Evolutionary conservation across 2,888 invertebrate genomes (phyloP), one percentile per base, ranked within the genome.

Genomic region (Polyommatus iphigenia): DNA sequence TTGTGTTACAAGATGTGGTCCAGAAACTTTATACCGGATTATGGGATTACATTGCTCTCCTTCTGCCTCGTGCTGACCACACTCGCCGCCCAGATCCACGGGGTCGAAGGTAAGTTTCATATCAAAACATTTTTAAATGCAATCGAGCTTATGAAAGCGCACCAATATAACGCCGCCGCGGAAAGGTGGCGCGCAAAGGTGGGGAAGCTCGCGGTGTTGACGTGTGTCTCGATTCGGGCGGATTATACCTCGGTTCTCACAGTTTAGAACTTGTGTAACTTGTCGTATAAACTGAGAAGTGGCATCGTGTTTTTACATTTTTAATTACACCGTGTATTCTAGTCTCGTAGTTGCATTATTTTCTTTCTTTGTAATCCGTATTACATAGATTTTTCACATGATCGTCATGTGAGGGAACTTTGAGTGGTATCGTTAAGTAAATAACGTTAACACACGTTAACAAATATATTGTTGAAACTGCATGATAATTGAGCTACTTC

Each of bases 1-100:
- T 95, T 93, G 93, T 95, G 94, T 87, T 90, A 87, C 92, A 95
- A 95, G 95, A 96, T 95, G 95, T 95, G 95, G 95, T 95, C 95
- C 94, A 95, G 95, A 93, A 95, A 95, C 95, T 94, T 94, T 94
- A 94, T 91, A 94, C 95, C 95, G 95, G 95, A 95, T 95, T 95
- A 95, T 95, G 95, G 95, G 95, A 95, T 95, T 95, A 94, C 91
- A 91, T 92, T 94, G 91, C 90, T 94, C 88, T 89, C 89, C 84
- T 84, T 93, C 85, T 88, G 90, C 83, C 87, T 95, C 82, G 82
- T 91, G 89, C 86, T 94, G 89, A 88, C 92, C 85, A 87, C 91
- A 85, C 85, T 93, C 88, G 87, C 91, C 79, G 85, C 93, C 85
- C 90, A 93, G 85, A 91, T 95, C 85, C 91, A 92, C 82, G 90